Conservation (phyloP, 2,888 invertebrate genomes). For the Agrotis exclamationis region DNA sequence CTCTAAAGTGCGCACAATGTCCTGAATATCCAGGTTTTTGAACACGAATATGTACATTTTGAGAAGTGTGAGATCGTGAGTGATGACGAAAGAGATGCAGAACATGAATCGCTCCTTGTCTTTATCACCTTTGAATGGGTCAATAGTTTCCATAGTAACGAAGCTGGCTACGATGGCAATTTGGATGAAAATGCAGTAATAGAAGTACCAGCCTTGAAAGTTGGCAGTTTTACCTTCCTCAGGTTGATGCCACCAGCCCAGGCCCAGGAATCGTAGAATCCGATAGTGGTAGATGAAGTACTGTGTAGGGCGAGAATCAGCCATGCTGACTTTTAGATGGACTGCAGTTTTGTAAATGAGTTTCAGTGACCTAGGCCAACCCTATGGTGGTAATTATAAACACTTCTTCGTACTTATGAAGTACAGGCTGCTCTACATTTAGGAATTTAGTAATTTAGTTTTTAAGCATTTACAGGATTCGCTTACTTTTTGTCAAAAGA, state of each 20-base stretch:
- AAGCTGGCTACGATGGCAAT: slow-evolving; percentile 84
- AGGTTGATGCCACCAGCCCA: slow-evolving; percentile 88
- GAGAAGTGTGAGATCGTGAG: slow-evolving; percentile 85
- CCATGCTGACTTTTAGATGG: slow-evolving; percentile 51
- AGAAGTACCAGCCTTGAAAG: slow-evolving; percentile 82
- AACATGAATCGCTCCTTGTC: slow-evolving; percentile 87
- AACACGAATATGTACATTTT: slow-evolving; percentile 86
- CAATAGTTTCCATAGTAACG: slow-evolving; percentile 85
- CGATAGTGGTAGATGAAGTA: slow-evolving; percentile 82
- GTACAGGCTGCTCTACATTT: slow-evolving; percentile 51
- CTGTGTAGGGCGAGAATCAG: slow-evolving; percentile 72
- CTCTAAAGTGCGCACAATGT: slow-evolving; percentile 81
- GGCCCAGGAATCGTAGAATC: slow-evolving; percentile 80
- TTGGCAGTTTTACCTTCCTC: slow-evolving; percentile 80
- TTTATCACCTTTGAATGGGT: slow-evolving; percentile 85
- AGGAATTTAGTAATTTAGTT: neutral
- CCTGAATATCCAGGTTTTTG: slow-evolving; percentile 82
- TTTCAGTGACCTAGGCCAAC: neutral
- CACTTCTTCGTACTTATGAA: slow-evolving; percentile 4
- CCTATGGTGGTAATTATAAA: slow-evolving; percentile 11
- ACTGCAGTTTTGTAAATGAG: slow-evolving; percentile 16
- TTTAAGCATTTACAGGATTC: neutral
- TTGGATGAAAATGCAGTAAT: slow-evolving; percentile 83
- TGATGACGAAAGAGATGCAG: slow-evolving; percentile 86
- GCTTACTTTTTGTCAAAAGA: no score